Percentiles rank a stretch among this genome's conserved stretches.
Evolutionary conservation across 2,888 invertebrate genomes (phyloP).

Genomic region (Acheta domesticus): DNA sequence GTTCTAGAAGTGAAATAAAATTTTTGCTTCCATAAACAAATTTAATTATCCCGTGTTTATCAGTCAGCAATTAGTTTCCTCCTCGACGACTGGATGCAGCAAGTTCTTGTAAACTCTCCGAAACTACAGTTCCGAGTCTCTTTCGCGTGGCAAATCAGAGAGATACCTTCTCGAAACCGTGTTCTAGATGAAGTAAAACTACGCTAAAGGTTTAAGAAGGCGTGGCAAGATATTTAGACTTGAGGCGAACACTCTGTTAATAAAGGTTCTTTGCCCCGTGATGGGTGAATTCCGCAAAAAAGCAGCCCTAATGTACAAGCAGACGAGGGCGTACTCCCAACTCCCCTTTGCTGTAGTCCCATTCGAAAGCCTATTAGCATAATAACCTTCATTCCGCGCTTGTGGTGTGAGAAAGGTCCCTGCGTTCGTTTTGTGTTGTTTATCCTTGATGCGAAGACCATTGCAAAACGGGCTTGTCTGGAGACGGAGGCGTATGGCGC

Average conservation of each 20-base stretch:
- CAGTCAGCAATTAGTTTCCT: too few relatives aligned
- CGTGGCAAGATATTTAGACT: background rate
- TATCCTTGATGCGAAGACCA: background rate
- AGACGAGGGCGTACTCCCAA: background rate
- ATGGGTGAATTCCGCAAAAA: background rate
- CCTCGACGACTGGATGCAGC: too few relatives aligned
- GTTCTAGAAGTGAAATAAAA: too few relatives aligned
- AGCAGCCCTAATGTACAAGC: background rate
- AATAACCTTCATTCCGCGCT: background rate
- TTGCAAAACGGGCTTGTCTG: background rate
- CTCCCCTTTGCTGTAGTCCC: background rate
- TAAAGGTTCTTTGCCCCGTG: background rate
- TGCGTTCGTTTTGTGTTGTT: background rate
- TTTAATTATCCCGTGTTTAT: too few relatives aligned
- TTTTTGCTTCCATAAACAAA: too few relatives aligned
- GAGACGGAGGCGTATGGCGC: too few relatives aligned
- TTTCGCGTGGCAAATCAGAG: too few relatives aligned
- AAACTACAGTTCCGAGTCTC: too few relatives aligned
- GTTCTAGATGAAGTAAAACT: too few relatives aligned
- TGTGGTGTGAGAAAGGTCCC: background rate
- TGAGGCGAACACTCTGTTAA: background rate
- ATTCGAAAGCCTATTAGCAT: background rate
- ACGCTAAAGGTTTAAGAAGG: too few relatives aligned
- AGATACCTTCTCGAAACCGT: too few relatives aligned
- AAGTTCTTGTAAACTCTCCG: too few relatives aligned